These are phyloP conservation scores for Istiophorus platypterus DNA, from an alignment of 2,113 vertebrate genomes.

Conservation along the genomic window DNA sequence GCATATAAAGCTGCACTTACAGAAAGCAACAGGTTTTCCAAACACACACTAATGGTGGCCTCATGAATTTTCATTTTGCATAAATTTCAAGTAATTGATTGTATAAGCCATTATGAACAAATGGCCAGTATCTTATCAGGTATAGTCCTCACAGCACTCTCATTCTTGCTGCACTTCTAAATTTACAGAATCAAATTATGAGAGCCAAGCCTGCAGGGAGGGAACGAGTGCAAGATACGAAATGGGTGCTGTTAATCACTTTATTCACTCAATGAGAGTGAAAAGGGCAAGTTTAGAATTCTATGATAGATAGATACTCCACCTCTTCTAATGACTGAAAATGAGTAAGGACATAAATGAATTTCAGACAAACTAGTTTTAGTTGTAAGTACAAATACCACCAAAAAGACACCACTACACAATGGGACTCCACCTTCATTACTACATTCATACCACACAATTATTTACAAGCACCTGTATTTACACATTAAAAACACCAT, in stretches of 20 bases:
- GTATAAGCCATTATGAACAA: constrained; percentile 35
- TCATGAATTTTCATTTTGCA: constrained; percentile 44
- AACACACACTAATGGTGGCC: not conserved
- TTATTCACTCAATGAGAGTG: constrained; percentile 25
- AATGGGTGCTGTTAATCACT: constrained; percentile 35
- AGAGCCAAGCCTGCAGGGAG: constrained; percentile 12
- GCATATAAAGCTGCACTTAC: constrained; percentile 13
- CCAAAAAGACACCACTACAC: not conserved
- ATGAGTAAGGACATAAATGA: not conserved
- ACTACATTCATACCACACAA: not conserved
- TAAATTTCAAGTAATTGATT: constrained; percentile 36
- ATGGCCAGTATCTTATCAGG: constrained; percentile 28
- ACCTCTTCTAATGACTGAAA: not conserved
- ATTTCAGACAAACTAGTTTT: not conserved
- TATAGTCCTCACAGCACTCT: constrained; percentile 22
- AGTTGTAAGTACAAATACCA: not conserved
- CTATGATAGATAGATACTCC: not conserved
- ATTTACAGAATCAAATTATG: constrained; percentile 21
- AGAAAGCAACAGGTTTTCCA: not conserved
- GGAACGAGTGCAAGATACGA: constrained; percentile 5
- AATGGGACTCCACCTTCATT: not conserved
- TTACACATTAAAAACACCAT: not conserved
- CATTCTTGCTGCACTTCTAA: constrained; percentile 4
- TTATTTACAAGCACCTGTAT: not conserved
- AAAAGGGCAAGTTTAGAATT: constrained; percentile 36